A percentile compares a stretch with the other conserved stretches of the same genome.
phyloP scores from a whole-genome alignment of 2,888 invertebrate genomes.

The Elysia crispata region DNA sequence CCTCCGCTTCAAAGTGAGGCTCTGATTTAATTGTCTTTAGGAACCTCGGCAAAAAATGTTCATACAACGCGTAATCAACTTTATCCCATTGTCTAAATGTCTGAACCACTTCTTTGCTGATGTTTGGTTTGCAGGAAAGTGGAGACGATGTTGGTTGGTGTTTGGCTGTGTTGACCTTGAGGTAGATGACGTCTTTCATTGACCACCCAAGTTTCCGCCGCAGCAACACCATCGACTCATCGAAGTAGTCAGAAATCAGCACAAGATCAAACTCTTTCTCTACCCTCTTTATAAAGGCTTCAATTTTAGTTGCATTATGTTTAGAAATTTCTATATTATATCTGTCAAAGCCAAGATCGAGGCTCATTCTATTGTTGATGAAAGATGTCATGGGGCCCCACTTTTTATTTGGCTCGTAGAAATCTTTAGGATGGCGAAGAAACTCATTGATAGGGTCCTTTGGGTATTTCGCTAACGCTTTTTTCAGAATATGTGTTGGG shows the following conservation, averaged over 20 bases:
- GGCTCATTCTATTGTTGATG: conserved; percentile 44
- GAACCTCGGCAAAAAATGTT: conserved; percentile 25
- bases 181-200: conserved; percentile 39
- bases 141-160: background rate
- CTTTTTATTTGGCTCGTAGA: no score
- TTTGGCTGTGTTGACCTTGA: conserved; percentile 20
- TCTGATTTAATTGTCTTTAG: conserved; percentile 27
- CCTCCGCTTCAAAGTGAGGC: conserved; percentile 19
- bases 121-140: background rate
- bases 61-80: conserved; percentile 42
- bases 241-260: conserved; percentile 41
- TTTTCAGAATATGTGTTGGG: no score
- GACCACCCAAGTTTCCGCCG: conserved; percentile 35
- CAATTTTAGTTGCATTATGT: background rate
- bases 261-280: conserved; percentile 42
- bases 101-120: conserved; percentile 16
- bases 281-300: conserved; percentile 27
- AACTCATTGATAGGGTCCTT: no score
- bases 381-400: background rate
- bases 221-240: conserved; percentile 44
- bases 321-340: background rate
- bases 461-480: no score
- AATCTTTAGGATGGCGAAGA: no score
- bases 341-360: conserved; percentile 40
- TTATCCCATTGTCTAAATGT: conserved; percentile 24